Conservation (phyloP, 2,888 invertebrate genomes). For the Taenaris catops region DNA sequence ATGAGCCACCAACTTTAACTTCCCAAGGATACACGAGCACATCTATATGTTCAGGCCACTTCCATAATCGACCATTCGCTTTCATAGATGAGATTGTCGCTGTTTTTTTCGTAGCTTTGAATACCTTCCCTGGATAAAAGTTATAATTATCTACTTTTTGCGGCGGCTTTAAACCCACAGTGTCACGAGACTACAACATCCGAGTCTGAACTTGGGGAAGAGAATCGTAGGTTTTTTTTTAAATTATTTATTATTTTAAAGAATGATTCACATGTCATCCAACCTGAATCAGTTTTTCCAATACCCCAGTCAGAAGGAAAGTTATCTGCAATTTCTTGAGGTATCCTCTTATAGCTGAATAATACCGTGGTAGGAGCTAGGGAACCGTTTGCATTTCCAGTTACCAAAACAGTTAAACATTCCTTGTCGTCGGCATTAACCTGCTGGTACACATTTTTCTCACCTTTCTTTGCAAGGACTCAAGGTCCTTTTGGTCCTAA, state of each 20-base stretch:
- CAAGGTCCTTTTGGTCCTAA: slow-evolving; percentile 19
- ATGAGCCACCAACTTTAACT: too few relatives aligned
- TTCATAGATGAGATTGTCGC: too few relatives aligned
- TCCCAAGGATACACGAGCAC: too few relatives aligned
- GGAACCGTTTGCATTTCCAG: slow-evolving; percentile 24
- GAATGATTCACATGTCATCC: slow-evolving; percentile 49
- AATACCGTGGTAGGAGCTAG: slow-evolving; percentile 21
- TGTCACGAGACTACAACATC: too few relatives aligned
- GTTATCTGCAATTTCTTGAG: slow-evolving; percentile 23
- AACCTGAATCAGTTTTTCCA: slow-evolving; percentile 47
- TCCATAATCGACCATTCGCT: too few relatives aligned
- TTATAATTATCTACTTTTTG: too few relatives aligned
- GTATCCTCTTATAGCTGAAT: slow-evolving; percentile 20
- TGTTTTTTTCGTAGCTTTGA: too few relatives aligned
- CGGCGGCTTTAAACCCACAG: too few relatives aligned
- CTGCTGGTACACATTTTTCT: slow-evolving; percentile 26
- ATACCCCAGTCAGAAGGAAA: slow-evolving; percentile 33
- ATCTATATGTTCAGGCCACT: too few relatives aligned
- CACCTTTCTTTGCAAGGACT: slow-evolving; percentile 22
- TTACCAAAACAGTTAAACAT: slow-evolving; percentile 24
- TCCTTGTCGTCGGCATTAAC: slow-evolving; percentile 27
- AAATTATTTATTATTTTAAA: slow-evolving; percentile 42
- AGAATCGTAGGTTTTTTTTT: too few relatives aligned
- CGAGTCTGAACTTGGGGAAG: too few relatives aligned
- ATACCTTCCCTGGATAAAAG: too few relatives aligned